These are phyloP conservation scores for Odocoileus virginianus DNA, from an alignment of 2,113 vertebrate species.

Conservation along the genomic window DNA sequence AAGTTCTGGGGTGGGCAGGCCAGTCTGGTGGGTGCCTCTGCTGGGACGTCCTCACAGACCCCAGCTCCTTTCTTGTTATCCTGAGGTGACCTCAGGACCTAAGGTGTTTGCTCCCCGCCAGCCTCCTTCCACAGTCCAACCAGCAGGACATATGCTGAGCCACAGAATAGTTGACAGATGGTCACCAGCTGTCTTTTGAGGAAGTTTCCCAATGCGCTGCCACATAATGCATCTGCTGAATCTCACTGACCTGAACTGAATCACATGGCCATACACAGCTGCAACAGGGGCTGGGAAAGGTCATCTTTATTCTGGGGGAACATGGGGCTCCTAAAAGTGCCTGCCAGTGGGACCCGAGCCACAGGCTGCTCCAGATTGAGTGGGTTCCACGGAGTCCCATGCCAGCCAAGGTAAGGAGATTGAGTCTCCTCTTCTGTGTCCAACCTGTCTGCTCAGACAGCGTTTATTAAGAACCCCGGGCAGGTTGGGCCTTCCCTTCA, in stretches of 20 bases:
- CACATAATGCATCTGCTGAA: neutral
- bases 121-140: neutral
- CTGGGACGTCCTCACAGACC: neutral
- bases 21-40: neutral
- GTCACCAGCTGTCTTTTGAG: slow-evolving; percentile 19
- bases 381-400: neutral
- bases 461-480: neutral
- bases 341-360: neutral
- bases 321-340: neutral
- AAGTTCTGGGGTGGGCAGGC: no score
- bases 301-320: neutral
- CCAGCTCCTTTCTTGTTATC: neutral
- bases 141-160: neutral
- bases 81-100: neutral
- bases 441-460: neutral
- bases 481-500: neutral
- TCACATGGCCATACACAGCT: neutral
- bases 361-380: neutral
- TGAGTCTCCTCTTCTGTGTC: neutral
- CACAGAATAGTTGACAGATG: neutral
- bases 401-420: neutral
- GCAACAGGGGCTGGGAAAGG: neutral
- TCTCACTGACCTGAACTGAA: neutral
- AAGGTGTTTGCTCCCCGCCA: neutral
- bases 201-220: neutral